A percentile compares a stretch with the other conserved stretches of the same genome.
phyloP scores from a whole-genome alignment of 2,888 invertebrate species.

The Trilocha varians region DNA sequence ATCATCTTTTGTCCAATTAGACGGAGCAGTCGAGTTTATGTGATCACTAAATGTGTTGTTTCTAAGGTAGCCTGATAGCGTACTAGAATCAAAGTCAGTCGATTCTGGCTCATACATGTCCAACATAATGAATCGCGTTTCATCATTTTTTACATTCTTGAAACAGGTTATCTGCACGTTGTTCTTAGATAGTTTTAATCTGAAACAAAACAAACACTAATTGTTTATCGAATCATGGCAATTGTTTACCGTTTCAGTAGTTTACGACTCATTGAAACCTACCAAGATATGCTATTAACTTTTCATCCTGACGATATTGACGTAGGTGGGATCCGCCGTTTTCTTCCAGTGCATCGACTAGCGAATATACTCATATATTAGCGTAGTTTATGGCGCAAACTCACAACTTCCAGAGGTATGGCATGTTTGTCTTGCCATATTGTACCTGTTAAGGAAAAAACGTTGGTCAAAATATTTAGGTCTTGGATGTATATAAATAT shows the following conservation, averaged over 20 bases:
- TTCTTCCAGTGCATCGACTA: background rate
- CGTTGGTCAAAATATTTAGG: background rate
- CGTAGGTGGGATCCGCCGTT: background rate
- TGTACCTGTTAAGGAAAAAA: background rate
- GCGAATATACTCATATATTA: background rate
- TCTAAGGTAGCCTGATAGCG: slow-evolving; percentile 17
- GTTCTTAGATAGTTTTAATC: slow-evolving; percentile 6
- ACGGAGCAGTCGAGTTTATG: slow-evolving; percentile 1
- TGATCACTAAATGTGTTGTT: background rate
- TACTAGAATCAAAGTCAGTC: slow-evolving; percentile 26
- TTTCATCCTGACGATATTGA: slow-evolving; percentile 2
- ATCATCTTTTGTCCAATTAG: slow-evolving; percentile 5
- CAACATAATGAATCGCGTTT: slow-evolving; percentile 33
- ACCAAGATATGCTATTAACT: slow-evolving; percentile 1
- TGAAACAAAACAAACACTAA: slow-evolving; percentile 13
- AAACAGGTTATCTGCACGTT: background rate
- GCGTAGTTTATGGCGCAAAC: background rate
- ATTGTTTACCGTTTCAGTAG: slow-evolving; percentile 2
- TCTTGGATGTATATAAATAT: too few relatives aligned
- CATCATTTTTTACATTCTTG: slow-evolving; percentile 14
- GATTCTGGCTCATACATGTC: slow-evolving; percentile 25
- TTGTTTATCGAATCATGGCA: background rate
- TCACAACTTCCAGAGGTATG: background rate
- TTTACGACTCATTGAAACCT: slow-evolving; percentile 2
- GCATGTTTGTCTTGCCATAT: background rate